A percentile compares a stretch with the other conserved stretches of the same genome.
Evolutionary conservation across 2,797 vertebrate genomes (phyloP).

Genomic region (Pseudochirops corinnae): DNA sequence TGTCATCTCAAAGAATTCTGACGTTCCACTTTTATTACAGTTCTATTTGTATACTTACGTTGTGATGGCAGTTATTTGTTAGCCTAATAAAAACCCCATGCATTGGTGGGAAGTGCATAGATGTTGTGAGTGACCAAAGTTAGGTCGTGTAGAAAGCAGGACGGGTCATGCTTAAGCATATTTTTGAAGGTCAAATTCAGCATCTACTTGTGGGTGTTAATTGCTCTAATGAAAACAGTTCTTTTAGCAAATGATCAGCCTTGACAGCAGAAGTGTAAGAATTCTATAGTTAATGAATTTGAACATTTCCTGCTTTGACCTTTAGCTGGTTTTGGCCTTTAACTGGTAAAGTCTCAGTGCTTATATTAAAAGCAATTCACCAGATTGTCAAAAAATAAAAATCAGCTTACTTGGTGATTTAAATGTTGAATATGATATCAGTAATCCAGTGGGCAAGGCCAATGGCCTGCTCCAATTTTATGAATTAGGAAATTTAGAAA

Average conservation of each 20-base stretch:
- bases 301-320: conserved; percentile 38
- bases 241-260: not conserved
- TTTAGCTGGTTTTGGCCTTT: conserved; percentile 48
- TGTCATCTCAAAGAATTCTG: not conserved
- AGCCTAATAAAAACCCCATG: conserved; percentile 43
- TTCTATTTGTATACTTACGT: conserved; percentile 15
- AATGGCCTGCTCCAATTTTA: not conserved
- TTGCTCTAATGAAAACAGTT: not conserved
- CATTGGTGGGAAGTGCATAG: not conserved
- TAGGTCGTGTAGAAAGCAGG: not conserved
- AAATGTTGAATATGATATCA: not conserved
- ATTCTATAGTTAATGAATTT: not conserved
- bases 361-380: conserved; percentile 59
- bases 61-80: conserved; percentile 61
- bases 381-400: conserved; percentile 34
- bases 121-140: not conserved
- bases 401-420: not conserved
- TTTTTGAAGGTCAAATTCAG: conserved; percentile 28
- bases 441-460: not conserved
- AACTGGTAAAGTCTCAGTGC: conserved; percentile 33
- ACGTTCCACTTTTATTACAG: not conserved
- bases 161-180: not conserved
- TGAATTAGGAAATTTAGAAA: not conserved
- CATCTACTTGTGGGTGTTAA: not conserved
- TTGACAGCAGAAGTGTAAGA: not conserved